These are phyloP conservation scores for Tethya wilhelma DNA, from an alignment of 37 sponge, comb jelly and placozoan species.

Conservation along the genomic window DNA sequence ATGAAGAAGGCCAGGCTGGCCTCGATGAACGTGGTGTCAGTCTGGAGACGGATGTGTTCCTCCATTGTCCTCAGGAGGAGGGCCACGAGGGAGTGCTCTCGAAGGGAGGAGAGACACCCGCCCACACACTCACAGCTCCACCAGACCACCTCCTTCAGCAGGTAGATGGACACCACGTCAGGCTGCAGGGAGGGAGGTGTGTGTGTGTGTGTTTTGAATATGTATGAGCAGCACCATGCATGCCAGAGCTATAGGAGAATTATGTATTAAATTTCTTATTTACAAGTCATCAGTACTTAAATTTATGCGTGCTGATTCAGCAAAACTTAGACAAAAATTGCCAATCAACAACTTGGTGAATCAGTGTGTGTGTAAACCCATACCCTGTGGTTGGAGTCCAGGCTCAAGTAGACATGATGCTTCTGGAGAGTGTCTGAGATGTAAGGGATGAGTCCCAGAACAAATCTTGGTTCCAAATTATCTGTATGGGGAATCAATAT, in stretches of 20 bases:
- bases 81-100: conserved; percentile 40
- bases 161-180: conserved; percentile 37
- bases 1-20: conserved; percentile 30
- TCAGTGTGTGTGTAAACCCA: no score
- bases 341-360: no score
- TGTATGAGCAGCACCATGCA: no score
- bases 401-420: conserved; percentile 14
- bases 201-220: no score
- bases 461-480: conserved; percentile 32
- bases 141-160: conserved; percentile 50
- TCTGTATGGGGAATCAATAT: conserved; percentile 17
- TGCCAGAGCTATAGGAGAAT: no score
- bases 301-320: no score
- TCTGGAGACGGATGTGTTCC: conserved; percentile 21
- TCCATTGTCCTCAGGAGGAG: conserved; percentile 19
- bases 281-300: background rate
- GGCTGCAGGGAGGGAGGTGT: conserved; percentile 48
- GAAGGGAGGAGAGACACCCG: conserved; percentile 9
- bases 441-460: conserved; percentile 38
- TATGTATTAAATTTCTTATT: background rate
- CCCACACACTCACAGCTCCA: background rate
- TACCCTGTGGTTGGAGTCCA: conserved; percentile 25
- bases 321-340: no score
- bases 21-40: conserved; percentile 32
- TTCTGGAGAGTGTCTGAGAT: conserved; percentile 34